phyloP scores from a whole-genome alignment of 2,888 invertebrate species.

The Omphaloscelis lunosa region DNA sequence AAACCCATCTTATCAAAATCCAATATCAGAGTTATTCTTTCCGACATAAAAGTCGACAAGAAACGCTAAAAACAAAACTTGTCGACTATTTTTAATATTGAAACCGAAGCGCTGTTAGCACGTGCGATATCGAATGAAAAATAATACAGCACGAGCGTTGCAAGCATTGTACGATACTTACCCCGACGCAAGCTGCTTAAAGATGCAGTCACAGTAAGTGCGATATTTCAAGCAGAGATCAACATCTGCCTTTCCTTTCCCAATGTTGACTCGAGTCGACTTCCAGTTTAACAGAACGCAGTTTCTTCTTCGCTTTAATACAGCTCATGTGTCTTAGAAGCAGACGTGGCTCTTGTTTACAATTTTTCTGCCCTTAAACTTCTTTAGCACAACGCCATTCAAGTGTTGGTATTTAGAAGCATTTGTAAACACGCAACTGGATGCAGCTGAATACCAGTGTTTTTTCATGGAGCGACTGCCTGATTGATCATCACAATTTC shows the following conservation, averaged over 20 bases:
- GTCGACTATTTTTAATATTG: conserved; percentile 76
- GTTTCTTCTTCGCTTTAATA: not conserved
- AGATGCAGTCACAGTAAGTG: conserved; percentile 30
- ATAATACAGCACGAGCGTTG: conserved; percentile 73
- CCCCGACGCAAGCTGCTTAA: conserved; percentile 49
- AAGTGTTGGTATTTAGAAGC: not conserved
- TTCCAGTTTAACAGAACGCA: not conserved
- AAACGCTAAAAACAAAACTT: conserved; percentile 65
- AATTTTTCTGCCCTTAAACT: too few relatives aligned
- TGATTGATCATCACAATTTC: too few relatives aligned
- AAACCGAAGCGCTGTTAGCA: conserved; percentile 74
- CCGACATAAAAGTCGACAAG: conserved; percentile 48
- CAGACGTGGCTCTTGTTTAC: not conserved
- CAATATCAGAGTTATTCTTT: conserved; percentile 41
- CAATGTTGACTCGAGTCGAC: too few relatives aligned
- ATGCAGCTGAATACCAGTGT: too few relatives aligned
- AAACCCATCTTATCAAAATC: conserved; percentile 21
- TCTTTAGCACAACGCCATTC: too few relatives aligned
- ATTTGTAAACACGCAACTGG: too few relatives aligned
- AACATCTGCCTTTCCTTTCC: not conserved
- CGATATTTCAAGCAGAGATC: conserved; percentile 2
- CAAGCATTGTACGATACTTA: conserved; percentile 67
- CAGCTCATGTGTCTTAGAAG: not conserved
- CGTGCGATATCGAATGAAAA: conserved; percentile 77
- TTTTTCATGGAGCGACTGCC: too few relatives aligned